Base-by-base conservation (phyloP, 2,113 vertebrate genomes). In the Phylloscopus trochiloides region DNA sequence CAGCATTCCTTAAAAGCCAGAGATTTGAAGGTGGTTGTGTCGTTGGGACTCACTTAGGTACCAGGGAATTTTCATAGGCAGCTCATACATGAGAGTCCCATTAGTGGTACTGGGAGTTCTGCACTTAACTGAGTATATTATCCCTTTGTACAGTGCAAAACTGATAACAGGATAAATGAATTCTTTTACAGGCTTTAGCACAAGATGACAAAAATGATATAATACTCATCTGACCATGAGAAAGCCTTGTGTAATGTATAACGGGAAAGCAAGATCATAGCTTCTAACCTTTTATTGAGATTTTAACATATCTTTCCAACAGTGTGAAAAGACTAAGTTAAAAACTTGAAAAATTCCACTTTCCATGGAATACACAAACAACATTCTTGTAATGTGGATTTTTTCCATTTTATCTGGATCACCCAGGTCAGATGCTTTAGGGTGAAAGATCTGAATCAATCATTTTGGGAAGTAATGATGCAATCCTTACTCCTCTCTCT, bases 161-260 rank as follows among this genome's bases (percentile, higher is more conserved):
- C 25, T 58, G 6, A 2, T 29, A 61, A 45, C 3, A 31, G 14
- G 8, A 32, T 32, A 66, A 67, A 20, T 2, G 0, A 38, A 51
- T 61, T 66, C 26, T 38, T 77, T 86, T 55, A 40, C 10, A 75
- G 19, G 40, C 34, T 65, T 88, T 65, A 61, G 38, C 17, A 54
- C 9, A 83, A 71, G 18, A 29, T 67, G 24, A 17, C 2, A 71
- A 34, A 61, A 29, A 48, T 34, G 0, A 19, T 50, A 13, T 34
- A 73, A 38, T 26, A 34, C 16, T 88, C 34, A 38, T n/a, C 20
- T 72, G 40, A 43, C 14, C 24, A 17, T 12, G 12, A 96, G 12
- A 86, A 93, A 94, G 6, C 4, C 4, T 86, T 50, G 14, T 77
- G 6, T 50, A 70, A 45, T 5, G 1, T 57, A 9, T 20, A 57